Evolutionary conservation across 2,797 vertebrate genomes (phyloP).

Genomic region (Bovichtus diacanthus): DNA sequence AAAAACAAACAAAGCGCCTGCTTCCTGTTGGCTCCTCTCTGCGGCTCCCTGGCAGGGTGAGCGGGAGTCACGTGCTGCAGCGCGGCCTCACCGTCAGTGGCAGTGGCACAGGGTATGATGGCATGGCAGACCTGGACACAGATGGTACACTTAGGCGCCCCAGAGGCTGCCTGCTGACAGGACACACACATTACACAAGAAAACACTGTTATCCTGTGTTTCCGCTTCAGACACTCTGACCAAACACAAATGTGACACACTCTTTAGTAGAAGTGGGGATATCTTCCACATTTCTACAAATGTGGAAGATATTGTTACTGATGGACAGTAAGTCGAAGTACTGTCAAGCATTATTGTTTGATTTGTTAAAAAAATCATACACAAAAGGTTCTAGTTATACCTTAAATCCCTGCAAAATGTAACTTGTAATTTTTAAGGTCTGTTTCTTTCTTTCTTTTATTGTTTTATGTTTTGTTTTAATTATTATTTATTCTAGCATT

Average conservation of each 20-base stretch:
- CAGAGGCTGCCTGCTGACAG: constrained; percentile 76
- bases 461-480: no score
- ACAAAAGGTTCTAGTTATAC: no score
- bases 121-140: constrained; percentile 76
- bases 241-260: constrained; percentile 50
- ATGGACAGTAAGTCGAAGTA: no score
- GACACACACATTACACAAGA: constrained; percentile 74
- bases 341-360: no score
- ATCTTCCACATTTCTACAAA: no score
- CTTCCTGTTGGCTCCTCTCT: constrained; percentile 52
- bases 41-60: constrained; percentile 40
- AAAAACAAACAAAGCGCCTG: constrained; percentile 46
- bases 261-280: constrained; percentile 28
- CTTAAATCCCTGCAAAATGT: no score
- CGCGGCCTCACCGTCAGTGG: constrained; percentile 57
- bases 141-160: constrained; percentile 78
- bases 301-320: no score
- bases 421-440: no score
- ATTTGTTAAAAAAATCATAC: no score
- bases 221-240: constrained; percentile 60
- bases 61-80: constrained; percentile 53
- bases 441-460: no score
- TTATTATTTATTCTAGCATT: no score
- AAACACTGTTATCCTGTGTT: constrained; percentile 67
- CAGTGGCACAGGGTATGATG: constrained; percentile 65